Conservation (phyloP, 2,113 vertebrate genomes). For the Tichodroma muraria region DNA sequence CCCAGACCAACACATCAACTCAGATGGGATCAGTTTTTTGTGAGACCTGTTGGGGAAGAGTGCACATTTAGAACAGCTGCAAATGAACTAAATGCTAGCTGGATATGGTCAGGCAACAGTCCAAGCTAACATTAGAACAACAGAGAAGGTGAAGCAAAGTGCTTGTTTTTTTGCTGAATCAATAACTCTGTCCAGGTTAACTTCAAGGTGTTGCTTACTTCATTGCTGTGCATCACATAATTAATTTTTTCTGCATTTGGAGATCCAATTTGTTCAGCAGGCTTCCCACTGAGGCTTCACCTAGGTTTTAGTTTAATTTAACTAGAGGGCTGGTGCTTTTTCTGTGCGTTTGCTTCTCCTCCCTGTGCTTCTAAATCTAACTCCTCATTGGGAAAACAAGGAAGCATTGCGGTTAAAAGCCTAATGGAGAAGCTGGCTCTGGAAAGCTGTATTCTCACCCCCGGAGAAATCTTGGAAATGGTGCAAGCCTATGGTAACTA, state of each 20-base stretch:
- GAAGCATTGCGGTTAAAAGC: constrained; percentile 34
- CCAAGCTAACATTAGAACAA: constrained; percentile 23
- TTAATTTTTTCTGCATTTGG: constrained; percentile 27
- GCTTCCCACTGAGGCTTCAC: constrained; percentile 13
- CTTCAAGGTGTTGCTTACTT: constrained; percentile 38
- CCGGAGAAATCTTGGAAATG: constrained; percentile 57
- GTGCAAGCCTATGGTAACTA: constrained; percentile 20
- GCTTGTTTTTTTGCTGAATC: constrained; percentile 39
- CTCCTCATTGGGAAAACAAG: constrained; percentile 36
- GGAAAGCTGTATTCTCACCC: constrained; percentile 44
- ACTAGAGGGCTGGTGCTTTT: background rate
- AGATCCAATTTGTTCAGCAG: background rate
- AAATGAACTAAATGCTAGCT: constrained; percentile 12
- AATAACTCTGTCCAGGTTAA: constrained; percentile 16
- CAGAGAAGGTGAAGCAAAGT: background rate
- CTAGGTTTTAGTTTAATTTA: constrained; percentile 54
- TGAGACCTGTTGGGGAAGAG: background rate
- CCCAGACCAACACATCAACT: background rate
- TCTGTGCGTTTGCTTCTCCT: background rate
- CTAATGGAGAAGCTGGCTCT: constrained; percentile 52
- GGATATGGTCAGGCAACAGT: constrained; percentile 44
- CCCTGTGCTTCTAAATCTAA: constrained; percentile 11
- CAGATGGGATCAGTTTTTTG: constrained; percentile 14
- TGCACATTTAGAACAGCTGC: constrained; percentile 22
- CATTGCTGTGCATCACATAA: constrained; percentile 18